These are phyloP conservation scores for Triplophysa tibetana DNA, from an alignment of 2,113 vertebrate genomes.

Conservation along the genomic window DNA sequence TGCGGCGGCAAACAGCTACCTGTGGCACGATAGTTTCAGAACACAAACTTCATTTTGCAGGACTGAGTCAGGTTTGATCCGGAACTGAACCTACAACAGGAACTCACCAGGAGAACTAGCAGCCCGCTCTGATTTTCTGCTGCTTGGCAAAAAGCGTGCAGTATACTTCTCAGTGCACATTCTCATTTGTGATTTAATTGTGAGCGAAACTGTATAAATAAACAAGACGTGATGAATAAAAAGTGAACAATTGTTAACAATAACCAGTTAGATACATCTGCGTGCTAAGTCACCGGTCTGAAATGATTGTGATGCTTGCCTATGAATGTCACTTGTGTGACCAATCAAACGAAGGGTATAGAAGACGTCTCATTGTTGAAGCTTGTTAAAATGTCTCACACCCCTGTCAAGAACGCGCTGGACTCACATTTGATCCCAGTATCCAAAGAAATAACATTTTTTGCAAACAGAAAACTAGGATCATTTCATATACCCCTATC, in stretches of 20 bases:
- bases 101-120: not conserved
- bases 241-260: not conserved
- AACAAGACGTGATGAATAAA: not conserved
- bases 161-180: not conserved
- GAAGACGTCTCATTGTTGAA: not conserved
- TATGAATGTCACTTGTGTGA: not conserved
- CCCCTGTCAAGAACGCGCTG: too few species aligned
- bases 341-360: not conserved
- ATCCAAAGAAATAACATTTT: not conserved
- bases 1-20: conserved; percentile 31
- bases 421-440: not conserved
- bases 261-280: not conserved
- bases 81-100: not conserved
- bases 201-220: not conserved
- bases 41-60: conserved; percentile 30
- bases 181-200: not conserved
- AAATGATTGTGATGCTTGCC: conserved; percentile 1
- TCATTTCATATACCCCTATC: too few species aligned
- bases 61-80: not conserved
- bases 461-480: not conserved
- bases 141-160: not conserved
- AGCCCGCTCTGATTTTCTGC: not conserved
- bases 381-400: not conserved
- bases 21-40: conserved; percentile 67
- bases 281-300: not conserved